Base-by-base conservation (phyloP, 2,888 invertebrate genomes). In the Drosophila pseudotalamancana region DNA sequence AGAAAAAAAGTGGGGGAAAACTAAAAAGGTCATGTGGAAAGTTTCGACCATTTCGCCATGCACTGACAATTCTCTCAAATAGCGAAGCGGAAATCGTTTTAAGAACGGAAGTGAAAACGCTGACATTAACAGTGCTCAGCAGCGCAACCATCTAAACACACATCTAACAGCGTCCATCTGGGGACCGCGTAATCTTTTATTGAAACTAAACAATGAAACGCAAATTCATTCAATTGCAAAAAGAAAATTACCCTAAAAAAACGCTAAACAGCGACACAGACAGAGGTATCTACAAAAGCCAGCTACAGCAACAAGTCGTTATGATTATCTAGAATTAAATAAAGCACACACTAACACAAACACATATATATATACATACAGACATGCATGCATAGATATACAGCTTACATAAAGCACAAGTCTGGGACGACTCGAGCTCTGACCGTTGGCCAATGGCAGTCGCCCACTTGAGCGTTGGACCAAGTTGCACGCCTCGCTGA, bases 401-500 rank as follows among this genome's bases (percentile, higher is more conserved):
- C n/a, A n/a, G n/a, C 27, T 14, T 16, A 53, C 64, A 55, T 54
- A 46, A 46, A 46, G 29, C 45, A 14, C 25, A 65, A 60, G 66
- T 62, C 72, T 64, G 53, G 40, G 39, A 43, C 55, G 34, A 49
- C 65, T 57, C 40, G 54, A 60, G 34, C 49, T 49, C 21, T 32
- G 46, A 49, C 51, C 51, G 56, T 29, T 66, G 74, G 68, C 80
- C 80, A 80, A 80, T 83, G 81, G 61, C 69, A 71, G 42, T 55
- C 49, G 78, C 45, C 60, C 74, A 77, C 84, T 80, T 84, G 63
- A 75, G 71, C 88, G 78, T 77, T 72, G 73, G 43, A 50, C 81
- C 67, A 89, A 88, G 89, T 89, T 86, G 88, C 89, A 89, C 88
- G 89, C 86, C 84, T 89, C 83, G 88, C 65, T 89, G 89, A 73